These are phyloP conservation scores for Philypnodon macrostomus DNA, from an alignment of 2,797 vertebrate genomes.

Conservation along the genomic window DNA sequence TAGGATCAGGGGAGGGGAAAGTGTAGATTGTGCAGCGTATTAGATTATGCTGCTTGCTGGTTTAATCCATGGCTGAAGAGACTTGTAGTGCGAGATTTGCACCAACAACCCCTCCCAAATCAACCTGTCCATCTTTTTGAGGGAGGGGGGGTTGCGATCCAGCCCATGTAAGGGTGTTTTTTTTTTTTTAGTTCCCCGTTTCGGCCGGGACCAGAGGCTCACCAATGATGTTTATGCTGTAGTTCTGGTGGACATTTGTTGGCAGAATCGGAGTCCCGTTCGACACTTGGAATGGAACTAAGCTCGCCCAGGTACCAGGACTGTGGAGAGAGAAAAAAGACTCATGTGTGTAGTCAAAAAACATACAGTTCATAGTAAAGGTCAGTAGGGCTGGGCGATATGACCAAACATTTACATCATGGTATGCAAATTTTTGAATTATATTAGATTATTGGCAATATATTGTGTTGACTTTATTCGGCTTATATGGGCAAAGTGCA, in stretches of 20 bases:
- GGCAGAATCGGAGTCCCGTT: conserved; percentile 99
- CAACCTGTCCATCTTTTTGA: conserved; percentile 36
- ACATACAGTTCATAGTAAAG: too few species aligned
- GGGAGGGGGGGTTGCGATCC: conserved; percentile 22
- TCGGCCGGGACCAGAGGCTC: conserved; percentile 98
- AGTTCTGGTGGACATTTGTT: conserved; percentile 99
- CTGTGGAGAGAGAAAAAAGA: conserved; percentile 73
- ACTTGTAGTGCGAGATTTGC: conserved; percentile 56
- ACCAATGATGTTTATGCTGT: conserved; percentile 99
- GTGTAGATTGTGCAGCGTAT: conserved; percentile 56
- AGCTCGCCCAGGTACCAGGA: conserved; percentile 99
- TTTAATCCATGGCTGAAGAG: conserved; percentile 77
- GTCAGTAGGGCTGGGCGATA: too few species aligned
- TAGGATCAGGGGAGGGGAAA: conserved; percentile 6
- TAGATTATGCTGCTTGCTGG: conserved; percentile 90
- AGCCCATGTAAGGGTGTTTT: conserved; percentile 53
- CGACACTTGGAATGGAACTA: conserved; percentile 99
- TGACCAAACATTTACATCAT: too few species aligned
- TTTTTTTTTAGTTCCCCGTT: conserved; percentile 96
- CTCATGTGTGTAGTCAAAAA: conserved; percentile 1
- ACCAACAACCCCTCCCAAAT: conserved; percentile 24
- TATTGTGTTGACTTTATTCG: too few species aligned
- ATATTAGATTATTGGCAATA: too few species aligned
- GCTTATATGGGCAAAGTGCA: too few species aligned
- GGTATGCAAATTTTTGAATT: too few species aligned